Evolutionary conservation across 2,113 vertebrate species (phyloP), one percentile per base, ranked within the genome.

Genomic region (Austrofundulus limnaeus): DNA sequence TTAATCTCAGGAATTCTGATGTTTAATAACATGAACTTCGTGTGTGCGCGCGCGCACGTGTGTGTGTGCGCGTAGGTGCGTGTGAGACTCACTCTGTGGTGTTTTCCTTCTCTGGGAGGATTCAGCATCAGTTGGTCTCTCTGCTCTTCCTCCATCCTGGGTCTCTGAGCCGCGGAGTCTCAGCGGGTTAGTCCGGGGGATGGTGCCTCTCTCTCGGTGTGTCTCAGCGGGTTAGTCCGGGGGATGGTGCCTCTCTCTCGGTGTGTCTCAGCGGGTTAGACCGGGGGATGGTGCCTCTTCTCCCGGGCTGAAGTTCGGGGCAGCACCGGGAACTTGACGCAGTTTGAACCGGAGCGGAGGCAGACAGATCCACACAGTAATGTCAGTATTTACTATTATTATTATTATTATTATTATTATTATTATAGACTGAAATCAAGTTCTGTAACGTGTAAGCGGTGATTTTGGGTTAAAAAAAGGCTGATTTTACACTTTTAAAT

Each of bases 251-350:
- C 14, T 23, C 19, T 23, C 16, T 23, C 19, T 28, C 50, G 50
- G 50, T 34, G 20, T 19, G 7, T 23, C 14, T 23, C 21, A n/a
- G 2, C 47, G 23, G 47, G n/a, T n/a, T n/a, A n/a, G n/a, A n/a
- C n/a, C n/a, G n/a, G n/a, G n/a, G n/a, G n/a, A n/a, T n/a, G n/a
- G n/a, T n/a, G n/a, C n/a, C n/a, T 1, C 15, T 49, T 24, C 21
- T 45, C 42, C 47, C 47, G 47, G 21, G 20, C 46, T 55, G 34
- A 55, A 55, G 34, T 39, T 56, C 7, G 17, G 48, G 45, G n/a
- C 10, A 19, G 13, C 41, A 31, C 15, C 24, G 31, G 53, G 6
- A 55, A 55, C 51, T 53, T 34, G n/a, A 20, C 43, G 6, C 28
- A 28, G 28, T 28, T 28, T 7, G 28, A 7, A 28, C 28, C 28